Percentiles rank a stretch among this genome's conserved stretches.
These are phyloP conservation scores for Drosophila antonietae DNA, from an alignment of 2,888 invertebrate genomes.

Conservation along the genomic window DNA sequence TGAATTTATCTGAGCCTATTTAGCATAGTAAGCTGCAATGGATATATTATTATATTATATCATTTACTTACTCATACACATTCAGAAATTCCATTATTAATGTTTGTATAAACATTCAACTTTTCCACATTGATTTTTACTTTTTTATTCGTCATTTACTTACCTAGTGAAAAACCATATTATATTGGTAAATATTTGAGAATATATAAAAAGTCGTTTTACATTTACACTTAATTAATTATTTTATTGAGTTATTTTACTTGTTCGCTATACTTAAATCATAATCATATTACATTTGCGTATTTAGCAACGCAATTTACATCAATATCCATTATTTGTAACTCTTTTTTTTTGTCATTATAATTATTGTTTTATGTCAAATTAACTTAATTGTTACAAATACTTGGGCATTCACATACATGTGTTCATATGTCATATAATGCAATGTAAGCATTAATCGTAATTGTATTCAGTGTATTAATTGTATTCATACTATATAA, in stretches of 20 bases:
- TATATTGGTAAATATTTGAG: neutral
- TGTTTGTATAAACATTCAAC: neutral
- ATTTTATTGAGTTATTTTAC: conserved; percentile 53
- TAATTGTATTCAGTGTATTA: conserved; percentile 12
- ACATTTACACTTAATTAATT: conserved; percentile 59
- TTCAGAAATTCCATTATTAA: no score
- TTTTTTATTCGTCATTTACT: neutral
- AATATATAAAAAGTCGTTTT: conserved; percentile 8
- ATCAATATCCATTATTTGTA: conserved; percentile 30
- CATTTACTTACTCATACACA: no score
- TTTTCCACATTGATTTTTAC: neutral
- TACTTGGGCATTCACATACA: conserved; percentile 52
- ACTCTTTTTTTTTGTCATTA: conserved; percentile 49
- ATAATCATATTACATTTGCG: conserved; percentile 34
- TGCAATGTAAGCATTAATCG: conserved; percentile 25
- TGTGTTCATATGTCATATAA: conserved; percentile 38
- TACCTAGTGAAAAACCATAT: neutral
- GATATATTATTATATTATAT: no score
- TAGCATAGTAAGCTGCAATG: neutral
- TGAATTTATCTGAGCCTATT: neutral
- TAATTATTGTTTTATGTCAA: conserved; percentile 82
- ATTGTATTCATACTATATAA: conserved; percentile 1
- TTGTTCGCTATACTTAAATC: conserved; percentile 19
- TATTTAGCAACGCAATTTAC: conserved; percentile 39
- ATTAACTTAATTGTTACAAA: conserved; percentile 73